Evolutionary conservation across 2,888 invertebrate genomes (phyloP), one percentile per base, ranked within the genome.

Genomic region (Cephus nigrinus): DNA sequence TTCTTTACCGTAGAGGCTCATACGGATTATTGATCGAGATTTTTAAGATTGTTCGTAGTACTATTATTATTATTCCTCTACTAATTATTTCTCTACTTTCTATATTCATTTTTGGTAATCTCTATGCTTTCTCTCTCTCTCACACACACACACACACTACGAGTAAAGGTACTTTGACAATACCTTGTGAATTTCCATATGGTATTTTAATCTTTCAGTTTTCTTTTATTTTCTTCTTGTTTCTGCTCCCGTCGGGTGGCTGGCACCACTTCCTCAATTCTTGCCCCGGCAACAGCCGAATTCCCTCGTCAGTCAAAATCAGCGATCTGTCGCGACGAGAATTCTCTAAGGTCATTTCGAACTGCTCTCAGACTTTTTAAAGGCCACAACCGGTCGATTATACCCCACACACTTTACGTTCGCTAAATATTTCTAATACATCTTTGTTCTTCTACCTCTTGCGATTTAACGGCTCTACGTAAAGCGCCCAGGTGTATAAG

Each of bases 231-330:
- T 4, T 12, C 5, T 0, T 40, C 5, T 5, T 40, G 9, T 55
- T 55, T 23, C 9, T 5, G 40, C 40, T 55, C 9, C 5, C 23
- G 23, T 55, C 23, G 9, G 81, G 82, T 84, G 84, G 84, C 84
- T 83, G 84, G 84, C 76, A 84, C 84, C 84, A 84, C 84, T 84
- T 83, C 75, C 35, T 31, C 15, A n/a, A 75, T 76, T 55, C 55
- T 55, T 23, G 55, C 55, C 23, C 55, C 9, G 55, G 55, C 55
- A 3, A 2, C 0, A 9, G 55, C 55, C 15, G 23, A 55, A 23
- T 55, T 55, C 1, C 23, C 23, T 55, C 2, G 1, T 55, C 12
- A 4, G 3, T 9, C 1, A 55, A 55, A 23, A 55, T 9, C 23
- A 23, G 55, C 23, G 2, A 9, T 55, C 55, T 1, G 55, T 23